These are phyloP conservation scores for Catalaphyllia jardinei DNA, from an alignment of 64 coral and sea anemone species.

Conservation along the genomic window DNA sequence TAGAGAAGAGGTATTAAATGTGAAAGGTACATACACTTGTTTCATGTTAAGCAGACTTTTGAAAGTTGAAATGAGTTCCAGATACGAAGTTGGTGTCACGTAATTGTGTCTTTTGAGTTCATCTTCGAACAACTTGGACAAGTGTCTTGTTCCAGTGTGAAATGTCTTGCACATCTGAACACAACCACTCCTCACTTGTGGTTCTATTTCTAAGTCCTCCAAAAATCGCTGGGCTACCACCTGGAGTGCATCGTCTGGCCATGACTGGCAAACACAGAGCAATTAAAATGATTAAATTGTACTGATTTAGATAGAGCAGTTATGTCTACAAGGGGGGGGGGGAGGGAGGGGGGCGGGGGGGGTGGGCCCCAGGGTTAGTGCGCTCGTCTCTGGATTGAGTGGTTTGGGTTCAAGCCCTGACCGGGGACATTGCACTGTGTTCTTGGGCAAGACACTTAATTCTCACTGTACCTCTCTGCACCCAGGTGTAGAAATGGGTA, in stretches of 20 bases:
- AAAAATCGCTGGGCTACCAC: slow-evolving; percentile 97
- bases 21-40: slow-evolving; percentile 85
- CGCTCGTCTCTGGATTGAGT: no score
- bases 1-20: neutral
- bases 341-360: no score
- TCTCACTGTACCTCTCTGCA: no score
- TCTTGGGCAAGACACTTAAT: no score
- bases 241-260: slow-evolving; percentile 94
- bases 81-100: slow-evolving; percentile 96
- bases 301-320: no score
- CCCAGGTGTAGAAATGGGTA: no score
- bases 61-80: slow-evolving; percentile 97
- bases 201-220: slow-evolving; percentile 85
- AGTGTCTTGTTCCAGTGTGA: slow-evolving; percentile 88
- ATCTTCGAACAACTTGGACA: slow-evolving; percentile 81
- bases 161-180: slow-evolving; percentile 96
- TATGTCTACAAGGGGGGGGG: no score
- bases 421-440: no score
- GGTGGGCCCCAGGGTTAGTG: no score
- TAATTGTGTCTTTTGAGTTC: slow-evolving; percentile 98
- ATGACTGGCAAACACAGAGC: slow-evolving; percentile 55
- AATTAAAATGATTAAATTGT: neutral
- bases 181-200: slow-evolving; percentile 83
- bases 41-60: slow-evolving; percentile 94
- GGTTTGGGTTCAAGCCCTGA: no score